phyloP scores from a whole-genome alignment of 2,797 vertebrate genomes.

The Sardinella longiceps region DNA sequence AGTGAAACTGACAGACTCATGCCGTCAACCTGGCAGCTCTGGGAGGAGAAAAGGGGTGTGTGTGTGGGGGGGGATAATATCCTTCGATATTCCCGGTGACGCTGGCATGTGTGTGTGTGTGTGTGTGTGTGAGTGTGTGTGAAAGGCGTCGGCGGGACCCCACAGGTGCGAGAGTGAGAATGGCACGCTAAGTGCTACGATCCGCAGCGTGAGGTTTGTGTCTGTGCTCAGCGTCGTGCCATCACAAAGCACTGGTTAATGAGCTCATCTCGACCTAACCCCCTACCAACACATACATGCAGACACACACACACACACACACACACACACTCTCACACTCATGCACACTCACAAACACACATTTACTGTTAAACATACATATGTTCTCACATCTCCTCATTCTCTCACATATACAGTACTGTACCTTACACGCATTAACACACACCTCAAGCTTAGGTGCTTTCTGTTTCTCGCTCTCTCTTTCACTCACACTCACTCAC shows the following conservation, averaged over 20 bases:
- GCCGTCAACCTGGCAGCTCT: constrained; percentile 48
- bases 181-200: constrained; percentile 29
- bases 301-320: constrained; percentile 6
- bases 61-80: constrained; percentile 25
- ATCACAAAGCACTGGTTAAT: constrained; percentile 35
- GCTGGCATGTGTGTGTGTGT: too few relatives aligned
- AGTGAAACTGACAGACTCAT: constrained; percentile 39
- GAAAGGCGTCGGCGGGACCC: constrained; percentile 28
- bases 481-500: background rate
- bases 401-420: background rate
- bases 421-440: background rate
- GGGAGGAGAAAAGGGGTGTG: background rate
- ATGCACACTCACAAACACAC: background rate
- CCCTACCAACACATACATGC: background rate
- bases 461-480: constrained; percentile 30
- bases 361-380: background rate
- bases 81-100: constrained; percentile 46
- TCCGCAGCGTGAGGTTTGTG: constrained; percentile 28
- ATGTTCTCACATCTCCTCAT: constrained; percentile 1
- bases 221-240: constrained; percentile 23
- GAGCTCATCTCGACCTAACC: constrained; percentile 7
- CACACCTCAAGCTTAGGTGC: background rate
- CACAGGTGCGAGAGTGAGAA: constrained; percentile 35
- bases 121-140: background rate
- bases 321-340: background rate